phyloP scores from a whole-genome alignment of 2,888 invertebrate genomes.

The Ennomos fuscantarius region DNA sequence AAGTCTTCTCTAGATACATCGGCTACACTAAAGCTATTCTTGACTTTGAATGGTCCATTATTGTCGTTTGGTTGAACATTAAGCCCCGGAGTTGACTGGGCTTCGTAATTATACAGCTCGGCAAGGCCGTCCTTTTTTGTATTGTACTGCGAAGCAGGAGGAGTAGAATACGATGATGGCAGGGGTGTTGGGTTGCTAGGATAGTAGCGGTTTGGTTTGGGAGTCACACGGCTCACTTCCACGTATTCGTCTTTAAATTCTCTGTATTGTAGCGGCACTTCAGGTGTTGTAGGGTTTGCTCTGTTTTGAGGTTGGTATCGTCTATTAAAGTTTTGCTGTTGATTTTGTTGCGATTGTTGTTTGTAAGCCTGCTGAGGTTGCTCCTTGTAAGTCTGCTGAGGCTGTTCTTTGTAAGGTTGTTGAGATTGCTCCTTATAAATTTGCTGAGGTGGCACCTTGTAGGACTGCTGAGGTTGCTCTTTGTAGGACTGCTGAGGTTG shows the following conservation, averaged over 20 bases:
- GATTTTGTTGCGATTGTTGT: slow-evolving; percentile 48
- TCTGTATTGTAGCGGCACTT: slow-evolving; percentile 70
- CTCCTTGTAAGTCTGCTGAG: slow-evolving; percentile 29
- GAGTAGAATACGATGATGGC: slow-evolving; percentile 59
- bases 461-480: slow-evolving; percentile 18
- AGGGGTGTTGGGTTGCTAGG: slow-evolving; percentile 60
- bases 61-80: slow-evolving; percentile 65
- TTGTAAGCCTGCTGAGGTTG: slow-evolving; percentile 48
- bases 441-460: slow-evolving; percentile 10
- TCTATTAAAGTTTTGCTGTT: slow-evolving; percentile 51
- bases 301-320: slow-evolving; percentile 53
- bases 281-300: slow-evolving; percentile 53
- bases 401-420: slow-evolving; percentile 14
- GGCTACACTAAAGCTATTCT: slow-evolving; percentile 68
- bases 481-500: slow-evolving; percentile 21
- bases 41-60: slow-evolving; percentile 66
- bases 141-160: slow-evolving; percentile 55
- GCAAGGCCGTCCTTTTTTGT: slow-evolving; percentile 77
- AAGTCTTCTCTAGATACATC: slow-evolving; percentile 65
- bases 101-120: slow-evolving; percentile 78
- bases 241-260: slow-evolving; percentile 77
- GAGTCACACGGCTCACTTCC: slow-evolving; percentile 75
- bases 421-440: slow-evolving; percentile 27
- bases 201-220: slow-evolving; percentile 67
- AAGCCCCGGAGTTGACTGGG: slow-evolving; percentile 66